A percentile compares a stretch with the other conserved stretches of the same genome.
Evolutionary conservation across 1,140 invertebrate genomes (phyloP).

Genomic region (Aphidius ervi): DNA sequence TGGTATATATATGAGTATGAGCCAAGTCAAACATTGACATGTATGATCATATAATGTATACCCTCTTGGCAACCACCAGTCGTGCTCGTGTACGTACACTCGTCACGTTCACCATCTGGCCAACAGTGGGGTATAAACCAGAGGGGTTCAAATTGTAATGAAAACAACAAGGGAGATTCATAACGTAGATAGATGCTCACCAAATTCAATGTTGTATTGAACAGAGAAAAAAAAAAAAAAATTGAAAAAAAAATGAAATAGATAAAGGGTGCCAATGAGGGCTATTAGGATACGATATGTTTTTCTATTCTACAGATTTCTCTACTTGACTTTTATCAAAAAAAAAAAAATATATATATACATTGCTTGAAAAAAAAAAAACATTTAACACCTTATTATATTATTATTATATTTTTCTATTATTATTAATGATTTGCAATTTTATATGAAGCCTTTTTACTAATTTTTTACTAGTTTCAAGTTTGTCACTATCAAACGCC

Average conservation of each 20-base stretch:
- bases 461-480: no score
- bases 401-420: no score
- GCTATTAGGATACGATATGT: slow-evolving; percentile 54
- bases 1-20: slow-evolving; percentile 28
- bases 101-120: slow-evolving; percentile 46
- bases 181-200: slow-evolving; percentile 1
- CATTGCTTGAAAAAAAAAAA: no score
- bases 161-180: slow-evolving; percentile 42
- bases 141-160: slow-evolving; percentile 51
- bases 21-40: slow-evolving; percentile 52
- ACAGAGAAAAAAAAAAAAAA: no score
- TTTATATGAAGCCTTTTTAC: no score
- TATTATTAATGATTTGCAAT: no score
- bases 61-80: slow-evolving; percentile 29
- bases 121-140: slow-evolving; percentile 22
- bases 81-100: slow-evolving; percentile 1
- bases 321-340: slow-evolving; percentile 13
- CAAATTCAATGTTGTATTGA: slow-evolving; percentile 18
- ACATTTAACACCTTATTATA: no score
- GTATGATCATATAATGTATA: slow-evolving; percentile 48
- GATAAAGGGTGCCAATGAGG: slow-evolving; percentile 50
- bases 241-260: slow-evolving; percentile 16
- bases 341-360: no score
- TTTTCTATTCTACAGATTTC: slow-evolving; percentile 47
- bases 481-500: no score